Evolutionary conservation across 2,113 vertebrate genomes (phyloP).

Genomic region (Neofelis nebulosa): DNA sequence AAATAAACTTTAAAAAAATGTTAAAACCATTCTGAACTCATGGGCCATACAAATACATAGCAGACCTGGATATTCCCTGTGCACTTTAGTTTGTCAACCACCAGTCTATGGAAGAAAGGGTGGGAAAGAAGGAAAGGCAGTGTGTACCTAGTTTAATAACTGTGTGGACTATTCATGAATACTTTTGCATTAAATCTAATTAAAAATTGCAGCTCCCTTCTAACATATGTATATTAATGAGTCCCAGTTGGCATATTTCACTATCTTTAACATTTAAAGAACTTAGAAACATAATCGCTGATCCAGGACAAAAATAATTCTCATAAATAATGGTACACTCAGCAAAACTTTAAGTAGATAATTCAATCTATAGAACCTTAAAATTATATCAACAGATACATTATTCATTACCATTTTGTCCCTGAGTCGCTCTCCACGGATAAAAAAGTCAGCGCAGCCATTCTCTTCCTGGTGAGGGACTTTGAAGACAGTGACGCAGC

Average conservation of each 20-base stretch:
- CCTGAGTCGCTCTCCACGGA: constrained; percentile 98
- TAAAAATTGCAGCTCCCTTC: neutral
- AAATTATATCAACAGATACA: constrained; percentile 28
- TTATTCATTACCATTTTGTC: constrained; percentile 95
- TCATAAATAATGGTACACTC: neutral
- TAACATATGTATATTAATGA: neutral
- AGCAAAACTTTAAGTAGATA: constrained; percentile 5
- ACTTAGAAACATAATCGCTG: neutral
- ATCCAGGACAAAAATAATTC: neutral
- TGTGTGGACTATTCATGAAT: neutral
- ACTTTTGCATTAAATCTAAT: neutral
- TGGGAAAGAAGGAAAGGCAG: neutral
- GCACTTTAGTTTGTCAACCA: neutral
- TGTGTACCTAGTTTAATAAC: neutral
- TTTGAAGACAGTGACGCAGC: constrained; percentile 98
- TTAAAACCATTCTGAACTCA: neutral
- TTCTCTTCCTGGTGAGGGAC: constrained; percentile 94
- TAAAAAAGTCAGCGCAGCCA: constrained; percentile 94
- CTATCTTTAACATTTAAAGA: constrained; percentile 31
- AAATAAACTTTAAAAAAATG: too few species aligned
- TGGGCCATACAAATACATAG: neutral
- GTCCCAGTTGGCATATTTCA: neutral
- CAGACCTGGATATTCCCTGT: neutral
- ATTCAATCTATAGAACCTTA: constrained; percentile 10
- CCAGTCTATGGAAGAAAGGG: neutral